Evolutionary conservation across 2,797 vertebrate genomes (phyloP), one percentile per base, ranked within the genome.

Genomic region (Buceros bicornis): DNA sequence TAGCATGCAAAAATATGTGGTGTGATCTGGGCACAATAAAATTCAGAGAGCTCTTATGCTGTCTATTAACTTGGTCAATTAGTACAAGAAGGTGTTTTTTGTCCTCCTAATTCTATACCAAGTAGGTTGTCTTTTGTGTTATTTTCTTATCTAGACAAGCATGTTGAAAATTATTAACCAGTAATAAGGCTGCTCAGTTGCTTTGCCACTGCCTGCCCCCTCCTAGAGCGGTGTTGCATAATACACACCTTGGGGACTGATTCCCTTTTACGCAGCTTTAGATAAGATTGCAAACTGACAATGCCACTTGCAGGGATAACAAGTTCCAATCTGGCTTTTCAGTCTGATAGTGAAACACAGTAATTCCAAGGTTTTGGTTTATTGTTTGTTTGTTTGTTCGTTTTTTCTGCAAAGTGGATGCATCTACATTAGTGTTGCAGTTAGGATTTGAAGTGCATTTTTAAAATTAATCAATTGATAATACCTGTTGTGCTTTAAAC

Each of bases 1-100:
- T 11, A 66, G 3, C 3, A 24, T 10, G 33, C 4, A 88, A 35
- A 90, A 66, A 29, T 31, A 48, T 0, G 0, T 11, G 13, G 16
- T 18, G 11, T 37, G 18, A 66, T 51, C 24, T 56, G 18, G 11
- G 8, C 2, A 74, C 70, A 79, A 13, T 40, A 54, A 40, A 5
- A n/a, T 72, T 72, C 69, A 76, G 33, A 67, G 20, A 82, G 48
- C 3, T 42, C 12, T 65, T 67, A 57, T 31, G 86, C 13, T 57
- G 21, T 18, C 15, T 10, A 29, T 31, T 42, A 58, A 66, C 16
- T 60, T 26, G 8, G 2, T 56, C 13, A 67, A 13, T 21, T 19
- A 20, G 16, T 31, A 45, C 25, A 83, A 86, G 1, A 51, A 79
- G 40, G 3, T 4, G 45, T 20, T 33, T 33, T 62, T 66, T 18